Conservation (phyloP, 2,113 vertebrate species). For the Siniperca chuatsi region DNA sequence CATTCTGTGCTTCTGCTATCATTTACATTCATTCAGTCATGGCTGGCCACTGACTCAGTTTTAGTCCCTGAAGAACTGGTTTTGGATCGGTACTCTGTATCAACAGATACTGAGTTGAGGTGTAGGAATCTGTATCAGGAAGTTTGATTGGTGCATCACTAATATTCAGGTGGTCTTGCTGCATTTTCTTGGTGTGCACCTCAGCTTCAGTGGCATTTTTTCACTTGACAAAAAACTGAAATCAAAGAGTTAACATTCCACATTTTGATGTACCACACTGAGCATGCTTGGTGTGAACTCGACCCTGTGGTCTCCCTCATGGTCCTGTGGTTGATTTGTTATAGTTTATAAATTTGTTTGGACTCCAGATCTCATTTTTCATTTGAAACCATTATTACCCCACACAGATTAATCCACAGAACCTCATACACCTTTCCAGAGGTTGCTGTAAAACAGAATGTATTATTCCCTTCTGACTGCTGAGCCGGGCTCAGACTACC, state of each 20-base stretch:
- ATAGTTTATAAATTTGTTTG: constrained; percentile 9
- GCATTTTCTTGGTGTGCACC: neutral
- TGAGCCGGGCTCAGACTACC: neutral
- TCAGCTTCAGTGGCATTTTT: neutral
- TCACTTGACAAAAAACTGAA: neutral
- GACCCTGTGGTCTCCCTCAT: neutral
- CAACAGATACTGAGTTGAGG: neutral
- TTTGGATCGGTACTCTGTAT: neutral
- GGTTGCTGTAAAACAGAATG: constrained; percentile 11
- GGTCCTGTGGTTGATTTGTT: neutral
- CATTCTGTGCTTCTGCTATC: neutral
- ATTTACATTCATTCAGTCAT: neutral
- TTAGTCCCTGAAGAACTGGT: neutral
- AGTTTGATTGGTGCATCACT: neutral
- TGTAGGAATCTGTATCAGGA: neutral
- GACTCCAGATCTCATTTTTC: constrained; percentile 12
- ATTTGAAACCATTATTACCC: constrained; percentile 16
- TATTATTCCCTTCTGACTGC: constrained; percentile 14
- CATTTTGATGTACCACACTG: neutral
- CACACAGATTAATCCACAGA: constrained; percentile 18
- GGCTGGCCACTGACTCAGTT: neutral
- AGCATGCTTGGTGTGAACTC: neutral
- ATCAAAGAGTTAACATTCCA: neutral
- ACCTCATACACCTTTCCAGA: constrained; percentile 13
- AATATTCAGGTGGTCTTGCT: neutral